Evolutionary conservation across 2,888 invertebrate genomes (phyloP), one percentile per base, ranked within the genome.

Genomic region (Philhelius pedissequus): DNA sequence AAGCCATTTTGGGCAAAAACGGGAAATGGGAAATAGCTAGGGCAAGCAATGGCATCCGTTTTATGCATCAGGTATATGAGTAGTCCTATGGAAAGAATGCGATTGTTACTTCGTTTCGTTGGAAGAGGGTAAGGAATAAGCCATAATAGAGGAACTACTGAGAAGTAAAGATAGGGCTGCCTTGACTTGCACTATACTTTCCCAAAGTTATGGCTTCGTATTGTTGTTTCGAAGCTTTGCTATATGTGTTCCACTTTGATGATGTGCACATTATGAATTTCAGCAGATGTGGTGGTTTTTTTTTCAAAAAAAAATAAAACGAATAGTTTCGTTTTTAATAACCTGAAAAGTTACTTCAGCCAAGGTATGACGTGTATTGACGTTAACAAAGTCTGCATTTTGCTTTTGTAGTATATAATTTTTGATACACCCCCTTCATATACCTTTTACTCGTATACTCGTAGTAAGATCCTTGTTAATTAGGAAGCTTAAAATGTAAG

Each of bases 91-190:
- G 35, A 60, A 40, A 73, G 73, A 68, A 58, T 79, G 52, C n/a
- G 74, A 74, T 70, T 83, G 73, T 83, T 58, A 56, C 43, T 74
- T 74, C 54, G 56, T 78, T 56, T 48, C 20, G 74, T 74, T 62
- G 69, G 66, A 79, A 74, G 50, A 79, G 79, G 50, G 62, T 83
- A 74, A 79, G 64, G 69, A 73, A 38, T 64, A 70, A 50, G 38
- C 27, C 50, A 50, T 35, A 50, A 58, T 35, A 38, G 48, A 62
- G 32, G 58, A 22, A 15, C 45, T 50, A 3, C 48, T 25, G 52
- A 35, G n/a, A 64, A 13, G 38, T 30, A 64, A 58, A 54, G 18
- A 60, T 50, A 48, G 62, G 43, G 43, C 11, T 27, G 56, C 56
- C 13, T 50, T 50, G 40, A n/a, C 54, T 77, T 48, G 18, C 18